Evolutionary conservation across 2,113 vertebrate genomes (phyloP).

Genomic region (Patagioenas fasciata): DNA sequence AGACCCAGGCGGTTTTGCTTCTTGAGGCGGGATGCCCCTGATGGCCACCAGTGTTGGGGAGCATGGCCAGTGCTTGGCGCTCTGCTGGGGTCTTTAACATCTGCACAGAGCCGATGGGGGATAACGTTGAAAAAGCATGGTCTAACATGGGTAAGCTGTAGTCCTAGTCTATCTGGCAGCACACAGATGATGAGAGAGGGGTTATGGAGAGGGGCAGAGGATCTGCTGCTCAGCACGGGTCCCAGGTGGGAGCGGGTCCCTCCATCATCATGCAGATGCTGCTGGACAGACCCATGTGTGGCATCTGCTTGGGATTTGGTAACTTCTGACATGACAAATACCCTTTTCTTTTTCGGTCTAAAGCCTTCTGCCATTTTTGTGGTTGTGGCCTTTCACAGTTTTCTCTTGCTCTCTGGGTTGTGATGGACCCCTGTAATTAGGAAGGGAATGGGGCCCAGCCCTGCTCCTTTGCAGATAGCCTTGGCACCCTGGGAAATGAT

Average conservation of each 20-base stretch:
- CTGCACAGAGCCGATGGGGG: accelerated
- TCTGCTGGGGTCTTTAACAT: neutral
- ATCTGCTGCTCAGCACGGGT: neutral
- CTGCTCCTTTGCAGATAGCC: neutral
- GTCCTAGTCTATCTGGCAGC: neutral
- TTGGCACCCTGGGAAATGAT: neutral
- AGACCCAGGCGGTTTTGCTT: neutral
- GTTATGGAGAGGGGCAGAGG: neutral
- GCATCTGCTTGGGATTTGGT: neutral
- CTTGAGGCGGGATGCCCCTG: neutral
- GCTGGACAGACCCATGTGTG: neutral
- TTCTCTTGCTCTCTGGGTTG: neutral
- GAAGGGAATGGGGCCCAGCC: neutral
- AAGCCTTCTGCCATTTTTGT: neutral
- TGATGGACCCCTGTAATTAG: neutral
- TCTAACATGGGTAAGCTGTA: neutral
- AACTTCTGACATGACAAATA: neutral
- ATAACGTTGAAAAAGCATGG: accelerated
- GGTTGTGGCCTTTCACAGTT: neutral
- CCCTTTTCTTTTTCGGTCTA: neutral
- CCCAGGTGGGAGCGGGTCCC: neutral
- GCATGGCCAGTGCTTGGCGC: accelerated
- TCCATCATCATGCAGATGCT: neutral
- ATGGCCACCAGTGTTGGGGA: neutral
- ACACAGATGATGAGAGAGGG: neutral